phyloP scores from a whole-genome alignment of 2,888 invertebrate species.

The Brachylomia viminalis region DNA sequence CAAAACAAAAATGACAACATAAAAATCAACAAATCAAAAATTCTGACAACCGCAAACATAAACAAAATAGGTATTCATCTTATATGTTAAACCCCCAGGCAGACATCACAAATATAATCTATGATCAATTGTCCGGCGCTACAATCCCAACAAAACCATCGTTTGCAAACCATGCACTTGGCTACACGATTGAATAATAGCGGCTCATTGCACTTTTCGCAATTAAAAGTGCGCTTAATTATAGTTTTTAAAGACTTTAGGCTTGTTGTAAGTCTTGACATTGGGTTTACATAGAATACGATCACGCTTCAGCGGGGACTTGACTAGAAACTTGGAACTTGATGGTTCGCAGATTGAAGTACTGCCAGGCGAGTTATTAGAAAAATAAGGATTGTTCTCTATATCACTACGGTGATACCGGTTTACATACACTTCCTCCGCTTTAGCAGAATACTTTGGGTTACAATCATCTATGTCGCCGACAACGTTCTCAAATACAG shows the following conservation, averaged over 20 bases:
- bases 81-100: conserved; percentile 19
- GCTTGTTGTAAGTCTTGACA: conserved; percentile 10
- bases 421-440: too few species aligned
- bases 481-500: conserved; percentile 10
- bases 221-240: conserved; percentile 14
- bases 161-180: conserved; percentile 31
- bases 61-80: background rate
- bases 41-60: conserved; percentile 7
- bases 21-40: conserved; percentile 13
- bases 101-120: conserved; percentile 23
- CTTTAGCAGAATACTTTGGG: background rate
- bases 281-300: conserved; percentile 4
- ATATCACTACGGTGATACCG: conserved; percentile 2
- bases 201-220: conserved; percentile 11
- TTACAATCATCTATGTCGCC: conserved; percentile 9
- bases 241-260: conserved; percentile 21
- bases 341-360: conserved; percentile 27
- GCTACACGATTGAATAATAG: conserved; percentile 19
- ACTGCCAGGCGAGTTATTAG: conserved; percentile 17
- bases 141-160: conserved; percentile 25
- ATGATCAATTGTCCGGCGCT: conserved; percentile 19
- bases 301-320: conserved; percentile 7
- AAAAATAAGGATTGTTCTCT: conserved; percentile 24
- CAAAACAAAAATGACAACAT: conserved; percentile 12
- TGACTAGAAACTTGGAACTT: conserved; percentile 9